Percentiles rank a stretch among this genome's conserved stretches.
phyloP scores from a whole-genome alignment of 1,140 invertebrate species.

The Brachionus paranguensis region DNA sequence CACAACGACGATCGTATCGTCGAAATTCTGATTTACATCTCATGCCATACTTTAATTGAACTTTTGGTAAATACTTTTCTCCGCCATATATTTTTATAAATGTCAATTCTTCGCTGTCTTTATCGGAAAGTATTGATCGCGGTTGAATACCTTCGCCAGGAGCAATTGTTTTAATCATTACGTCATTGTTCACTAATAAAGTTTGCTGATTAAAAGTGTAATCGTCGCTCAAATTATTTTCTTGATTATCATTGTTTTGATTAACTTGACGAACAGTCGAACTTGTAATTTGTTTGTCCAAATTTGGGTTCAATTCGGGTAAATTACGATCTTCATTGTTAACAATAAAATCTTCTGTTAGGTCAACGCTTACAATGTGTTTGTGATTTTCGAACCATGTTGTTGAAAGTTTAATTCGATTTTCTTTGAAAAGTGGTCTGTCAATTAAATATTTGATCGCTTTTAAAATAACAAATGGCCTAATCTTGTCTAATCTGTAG shows the following conservation, averaged over 20 bases:
- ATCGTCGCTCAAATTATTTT: too few relatives aligned
- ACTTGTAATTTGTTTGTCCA: too few relatives aligned
- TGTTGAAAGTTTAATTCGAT: not conserved
- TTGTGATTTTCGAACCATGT: not conserved
- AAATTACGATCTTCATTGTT: too few relatives aligned
- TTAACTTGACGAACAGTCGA: too few relatives aligned
- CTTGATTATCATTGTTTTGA: too few relatives aligned
- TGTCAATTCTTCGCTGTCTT: not conserved
- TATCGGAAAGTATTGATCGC: not conserved
- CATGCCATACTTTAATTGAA: not conserved
- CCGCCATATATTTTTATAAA: not conserved
- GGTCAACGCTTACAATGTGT: not conserved
- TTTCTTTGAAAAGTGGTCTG: not conserved
- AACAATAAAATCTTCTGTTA: not conserved
- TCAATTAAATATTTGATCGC: not conserved
- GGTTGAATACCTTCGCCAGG: not conserved
- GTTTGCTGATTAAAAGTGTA: too few relatives aligned
- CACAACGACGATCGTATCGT: not conserved
- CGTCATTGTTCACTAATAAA: too few relatives aligned
- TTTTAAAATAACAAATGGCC: not conserved
- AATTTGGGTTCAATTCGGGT: too few relatives aligned
- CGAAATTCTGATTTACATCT: not conserved
- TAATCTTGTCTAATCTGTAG: not conserved
- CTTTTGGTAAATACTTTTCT: not conserved
- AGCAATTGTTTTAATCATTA: not conserved